Base-by-base conservation (phyloP, 2,797 vertebrate species). In the Sebastes melanostomus region DNA sequence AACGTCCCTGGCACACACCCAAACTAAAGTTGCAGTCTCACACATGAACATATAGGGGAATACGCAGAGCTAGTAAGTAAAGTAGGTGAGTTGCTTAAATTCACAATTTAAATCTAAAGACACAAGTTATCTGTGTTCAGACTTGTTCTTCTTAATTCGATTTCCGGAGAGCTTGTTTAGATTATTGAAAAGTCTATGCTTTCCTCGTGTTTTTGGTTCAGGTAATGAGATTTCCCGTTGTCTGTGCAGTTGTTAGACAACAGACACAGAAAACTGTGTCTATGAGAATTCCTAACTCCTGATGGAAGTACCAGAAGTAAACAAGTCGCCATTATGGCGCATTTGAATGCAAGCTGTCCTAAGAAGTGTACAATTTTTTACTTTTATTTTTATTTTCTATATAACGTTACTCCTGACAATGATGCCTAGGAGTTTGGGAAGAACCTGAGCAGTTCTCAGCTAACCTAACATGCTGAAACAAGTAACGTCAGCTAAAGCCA, bases 171-270 rank as follows among this genome's bases (percentile, higher is more conserved):
- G 32, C 25, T 9, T 63, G 62, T 30, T 42, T 56, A 46, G 50
- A 68, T 72, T 20, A 68, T 60, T 27, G 20, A 42, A 27, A 59
- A 22, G 52, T 77, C 14, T 29, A 14, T 66, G 50, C 25, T 0
- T 8, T 77, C 20, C n/a, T 60, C 32, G 8, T 63, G 27, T 71
- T 65, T 32, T 22, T 60, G 9, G 25, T 60, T 72, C 9, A 68
- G 32, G 7, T 66, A 78, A 78, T 77, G 25, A 36, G 25, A 82
- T 78, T 74, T 61, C 30, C 14, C 36, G 6, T 34, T 60, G 25
- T 32, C 62, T 46, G 59, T 59, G 50, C 14, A 52, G 8, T 29
- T 63, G 20, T 32, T 50, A 56, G 59, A 42, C 20, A 54, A 36
- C 18, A 30, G 30, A 66, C 18, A 36, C n/a, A 46, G 22, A 73